Base-by-base conservation (phyloP, 2,888 invertebrate species). In the Ashinkailepas kermadecensis region DNA sequence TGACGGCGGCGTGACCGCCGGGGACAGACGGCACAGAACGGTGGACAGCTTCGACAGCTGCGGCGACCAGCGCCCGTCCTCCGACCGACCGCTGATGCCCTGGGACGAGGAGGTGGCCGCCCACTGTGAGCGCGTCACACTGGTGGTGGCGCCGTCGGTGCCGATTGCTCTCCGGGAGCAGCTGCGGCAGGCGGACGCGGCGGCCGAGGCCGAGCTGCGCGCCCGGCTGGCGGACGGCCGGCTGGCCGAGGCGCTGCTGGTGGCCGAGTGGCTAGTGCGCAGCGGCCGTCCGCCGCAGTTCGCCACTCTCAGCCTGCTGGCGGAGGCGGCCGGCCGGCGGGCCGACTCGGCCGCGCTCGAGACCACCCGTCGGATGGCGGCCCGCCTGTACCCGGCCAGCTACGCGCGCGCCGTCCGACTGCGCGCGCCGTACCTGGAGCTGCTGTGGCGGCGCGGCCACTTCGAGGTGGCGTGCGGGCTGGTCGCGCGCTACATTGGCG, bases 51-150 rank as follows among this genome's bases (percentile, higher is more conserved):
- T 4, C 39, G 39, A 39, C 39, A 39, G 39, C 39, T 39, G 39
- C 4, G 39, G 39, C 4, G 39, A 39, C 39, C 39, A 67, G 67
- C 23, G 12, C 25, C 23, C 23, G 0, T 1, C 10, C n/a, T 23
- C 23, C 23, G 23, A 11, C 23, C 9, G 70, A 0, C 21, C 74
- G 74, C 8, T 23, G 21, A 54, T 74, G 18, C 23, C 74, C 21
- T 74, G 74, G 74, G 56, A 74, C 74, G 15, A 54, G 21, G 74
- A 74, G 11, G 21, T 74, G 74, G 74, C 74, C 74, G 56, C 56
- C 74, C 21, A 74, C 56, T 74, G 74, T 13, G 74, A 74, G 74
- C 74, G 74, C 21, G 54, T 54, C 10, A 39, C 74, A 12, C 65
- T 74, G 54, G 2, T 39, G 21, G 0, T 56, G 74, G 74, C 74